Conservation (phyloP, 2,113 vertebrate species). For the Oncorhynchus tshawytscha region DNA sequence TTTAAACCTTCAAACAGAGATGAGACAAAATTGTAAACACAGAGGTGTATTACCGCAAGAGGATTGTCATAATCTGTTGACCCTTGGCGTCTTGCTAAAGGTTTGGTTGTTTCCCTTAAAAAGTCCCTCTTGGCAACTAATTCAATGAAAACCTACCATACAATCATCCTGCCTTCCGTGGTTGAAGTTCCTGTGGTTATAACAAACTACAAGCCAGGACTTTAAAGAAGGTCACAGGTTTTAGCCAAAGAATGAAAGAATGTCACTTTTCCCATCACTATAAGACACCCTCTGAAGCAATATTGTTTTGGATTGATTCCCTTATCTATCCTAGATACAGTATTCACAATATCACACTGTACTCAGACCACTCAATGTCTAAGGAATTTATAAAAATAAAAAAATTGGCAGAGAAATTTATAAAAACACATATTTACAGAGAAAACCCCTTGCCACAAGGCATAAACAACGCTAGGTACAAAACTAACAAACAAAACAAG, state of each 20-base stretch:
- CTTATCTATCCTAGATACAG: no score
- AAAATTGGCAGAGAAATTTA: constrained; percentile 15
- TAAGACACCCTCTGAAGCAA: background rate
- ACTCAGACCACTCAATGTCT: background rate
- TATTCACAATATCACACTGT: no score
- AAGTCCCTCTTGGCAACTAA: constrained; percentile 26
- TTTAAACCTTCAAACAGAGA: background rate
- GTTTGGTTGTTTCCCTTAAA: constrained; percentile 20
- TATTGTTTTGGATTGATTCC: no score
- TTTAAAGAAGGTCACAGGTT: constrained; percentile 12
- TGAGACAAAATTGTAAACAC: constrained; percentile 4
- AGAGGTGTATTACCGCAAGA: constrained; percentile 12
- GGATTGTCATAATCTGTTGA: constrained; percentile 7
- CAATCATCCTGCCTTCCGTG: constrained; percentile 33
- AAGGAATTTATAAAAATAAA: constrained; percentile 46
- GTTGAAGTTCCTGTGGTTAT: constrained; percentile 32
- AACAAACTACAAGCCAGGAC: constrained; percentile 21
- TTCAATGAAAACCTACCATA: constrained; percentile 13
- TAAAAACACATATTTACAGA: constrained; percentile 37
- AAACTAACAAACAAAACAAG: constrained; percentile 16
- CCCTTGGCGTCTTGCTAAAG: constrained; percentile 16
- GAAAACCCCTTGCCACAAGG: background rate
- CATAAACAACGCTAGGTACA: constrained; percentile 6
- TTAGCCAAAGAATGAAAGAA: background rate
- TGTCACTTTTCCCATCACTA: background rate